These are phyloP conservation scores for Ailuropoda melanoleuca DNA, from an alignment of 2,113 vertebrate genomes.

Conservation along the genomic window DNA sequence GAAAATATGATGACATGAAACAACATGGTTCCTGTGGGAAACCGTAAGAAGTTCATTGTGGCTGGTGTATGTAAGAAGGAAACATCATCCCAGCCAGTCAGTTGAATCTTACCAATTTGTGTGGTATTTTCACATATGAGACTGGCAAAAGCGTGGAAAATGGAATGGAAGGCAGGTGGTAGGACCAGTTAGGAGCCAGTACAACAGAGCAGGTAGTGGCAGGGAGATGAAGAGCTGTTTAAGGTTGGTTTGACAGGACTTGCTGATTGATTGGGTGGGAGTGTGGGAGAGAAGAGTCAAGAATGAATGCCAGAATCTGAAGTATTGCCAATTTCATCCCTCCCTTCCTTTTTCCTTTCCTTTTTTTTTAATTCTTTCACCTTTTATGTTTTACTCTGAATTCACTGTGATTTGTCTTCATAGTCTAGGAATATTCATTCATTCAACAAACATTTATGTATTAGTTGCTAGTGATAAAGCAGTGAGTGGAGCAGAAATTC, in stretches of 20 bases:
- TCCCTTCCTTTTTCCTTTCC: not conserved
- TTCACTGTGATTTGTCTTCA: constrained; percentile 16
- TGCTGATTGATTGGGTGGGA: not conserved
- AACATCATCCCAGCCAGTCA: not conserved
- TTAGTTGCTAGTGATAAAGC: not conserved
- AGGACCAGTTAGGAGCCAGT: not conserved
- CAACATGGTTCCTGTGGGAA: not conserved
- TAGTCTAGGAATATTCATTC: not conserved
- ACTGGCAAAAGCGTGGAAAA: not conserved
- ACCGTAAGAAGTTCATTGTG: not conserved
- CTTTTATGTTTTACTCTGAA: constrained; percentile 23
- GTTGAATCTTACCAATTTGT: not conserved
- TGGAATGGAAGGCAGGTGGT: not conserved
- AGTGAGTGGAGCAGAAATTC: not conserved
- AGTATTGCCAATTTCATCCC: not conserved
- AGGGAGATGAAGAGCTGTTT: not conserved
- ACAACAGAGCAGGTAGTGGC: not conserved
- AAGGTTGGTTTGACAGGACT: not conserved
- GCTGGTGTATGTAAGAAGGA: not conserved
- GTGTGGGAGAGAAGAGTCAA: not conserved
- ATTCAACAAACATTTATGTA: not conserved
- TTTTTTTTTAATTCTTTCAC: not conserved
- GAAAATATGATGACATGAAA: not conserved
- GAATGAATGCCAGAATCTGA: not conserved
- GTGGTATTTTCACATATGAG: not conserved